phyloP scores from a whole-genome alignment of 2,888 invertebrate genomes.

The Neria commutata region DNA sequence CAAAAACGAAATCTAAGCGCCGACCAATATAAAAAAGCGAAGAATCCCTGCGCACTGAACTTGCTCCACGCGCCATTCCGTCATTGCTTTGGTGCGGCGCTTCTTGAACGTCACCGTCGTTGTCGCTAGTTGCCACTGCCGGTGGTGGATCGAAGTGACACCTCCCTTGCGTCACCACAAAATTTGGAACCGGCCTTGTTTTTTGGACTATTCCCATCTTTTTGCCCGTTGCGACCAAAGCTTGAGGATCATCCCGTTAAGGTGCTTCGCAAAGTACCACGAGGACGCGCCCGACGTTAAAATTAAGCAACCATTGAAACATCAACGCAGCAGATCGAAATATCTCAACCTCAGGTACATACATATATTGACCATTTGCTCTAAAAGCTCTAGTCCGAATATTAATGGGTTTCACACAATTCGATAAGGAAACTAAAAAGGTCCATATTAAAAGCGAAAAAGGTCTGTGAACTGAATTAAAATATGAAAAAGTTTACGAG shows the following conservation, averaged over 20 bases:
- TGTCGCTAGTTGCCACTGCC: neutral
- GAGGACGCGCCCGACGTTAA: neutral
- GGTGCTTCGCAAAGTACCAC: neutral
- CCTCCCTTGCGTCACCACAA: neutral
- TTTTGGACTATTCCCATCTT: neutral
- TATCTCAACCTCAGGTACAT: constrained; percentile 12
- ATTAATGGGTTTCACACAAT: too few species aligned
- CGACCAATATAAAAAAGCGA: neutral
- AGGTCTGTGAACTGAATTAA: too few species aligned
- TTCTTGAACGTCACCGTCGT: constrained; percentile 1
- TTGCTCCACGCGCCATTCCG: neutral
- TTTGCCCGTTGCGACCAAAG: neutral
- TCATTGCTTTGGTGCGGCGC: neutral
- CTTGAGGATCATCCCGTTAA: neutral
- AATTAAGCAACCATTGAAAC: neutral
- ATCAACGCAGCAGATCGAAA: neutral
- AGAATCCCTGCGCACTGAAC: neutral
- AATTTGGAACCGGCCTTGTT: neutral
- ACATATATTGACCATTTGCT: neutral
- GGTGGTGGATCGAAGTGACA: constrained; percentile 5
- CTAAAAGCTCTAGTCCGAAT: neutral
- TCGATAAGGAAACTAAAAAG: too few species aligned
- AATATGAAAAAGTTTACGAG: too few species aligned
- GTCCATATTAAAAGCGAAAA: too few species aligned
- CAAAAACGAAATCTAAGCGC: neutral